These are phyloP conservation scores for Etheostoma nigrum DNA, from an alignment of 2,797 vertebrate genomes.

Conservation along the genomic window DNA sequence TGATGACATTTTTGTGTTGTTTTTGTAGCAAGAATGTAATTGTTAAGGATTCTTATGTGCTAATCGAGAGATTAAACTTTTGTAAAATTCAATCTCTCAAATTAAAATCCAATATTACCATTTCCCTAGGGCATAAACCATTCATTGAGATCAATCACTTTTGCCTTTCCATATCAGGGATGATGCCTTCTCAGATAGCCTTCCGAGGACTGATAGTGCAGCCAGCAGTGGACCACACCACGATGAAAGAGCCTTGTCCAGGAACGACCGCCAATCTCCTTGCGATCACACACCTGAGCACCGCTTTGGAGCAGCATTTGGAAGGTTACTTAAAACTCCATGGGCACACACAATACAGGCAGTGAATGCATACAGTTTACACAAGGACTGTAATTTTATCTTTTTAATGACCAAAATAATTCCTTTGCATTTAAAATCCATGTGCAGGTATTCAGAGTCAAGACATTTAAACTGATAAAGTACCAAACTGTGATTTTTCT, in stretches of 20 bases:
- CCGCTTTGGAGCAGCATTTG: conserved; percentile 89
- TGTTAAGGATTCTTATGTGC: neutral
- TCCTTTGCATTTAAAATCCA: neutral
- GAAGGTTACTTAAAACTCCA: conserved; percentile 72
- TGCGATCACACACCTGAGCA: conserved; percentile 91
- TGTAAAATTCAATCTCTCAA: neutral
- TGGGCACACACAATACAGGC: neutral
- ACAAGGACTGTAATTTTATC: neutral
- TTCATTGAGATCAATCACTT: conserved; percentile 18
- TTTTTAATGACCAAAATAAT: neutral
- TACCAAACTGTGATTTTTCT: conserved; percentile 36
- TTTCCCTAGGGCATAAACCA: conserved; percentile 12
- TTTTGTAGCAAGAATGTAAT: conserved; percentile 12
- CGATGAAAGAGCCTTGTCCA: conserved; percentile 89
- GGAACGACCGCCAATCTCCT: conserved; percentile 89
- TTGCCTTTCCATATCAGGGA: conserved; percentile 84
- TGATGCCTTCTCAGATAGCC: conserved; percentile 92
- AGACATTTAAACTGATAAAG: neutral
- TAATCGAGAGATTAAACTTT: neutral
- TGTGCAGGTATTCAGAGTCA: neutral
- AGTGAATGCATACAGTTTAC: neutral
- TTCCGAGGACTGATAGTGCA: conserved; percentile 91
- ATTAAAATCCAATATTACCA: neutral
- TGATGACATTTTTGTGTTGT: conserved; percentile 5
- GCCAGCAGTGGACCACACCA: conserved; percentile 88